Evolutionary conservation across 1,140 invertebrate genomes (phyloP), one percentile per base, ranked within the genome.

Genomic region (Drosophila pachea): DNA sequence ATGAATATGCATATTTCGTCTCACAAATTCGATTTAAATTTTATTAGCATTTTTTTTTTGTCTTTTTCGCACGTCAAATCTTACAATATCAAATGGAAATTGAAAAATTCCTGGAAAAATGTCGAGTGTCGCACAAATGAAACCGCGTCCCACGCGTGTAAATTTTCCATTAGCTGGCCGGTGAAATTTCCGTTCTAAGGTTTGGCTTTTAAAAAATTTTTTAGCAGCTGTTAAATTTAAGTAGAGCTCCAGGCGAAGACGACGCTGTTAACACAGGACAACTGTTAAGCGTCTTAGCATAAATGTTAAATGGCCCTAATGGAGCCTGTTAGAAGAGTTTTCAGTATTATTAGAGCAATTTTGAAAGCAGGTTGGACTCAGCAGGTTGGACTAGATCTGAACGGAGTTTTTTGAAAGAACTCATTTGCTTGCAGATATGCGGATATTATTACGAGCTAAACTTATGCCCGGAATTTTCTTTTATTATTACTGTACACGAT

Each of bases 91-190:
- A 56, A 50, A 63, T 63, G 45, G 16, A 63, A 59, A 66, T 66
- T 60, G 48, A 4, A 14, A 45, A 69, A 43, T 69, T 69, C 61
- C 38, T 12, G 8, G 61, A 69, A 69, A 69, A 45, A 33, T 55
- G 14, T 56, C 59, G 45, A 50, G 16, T 56, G 52, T 49, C 35
- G 11, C 29, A 59, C 55, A 32, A 66, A 35, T 50, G 47, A 38
- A 32, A 31, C 8, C 47, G n/a, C 14, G 14, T 6, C 11, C 5
- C 5, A 66, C 43, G 4, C 31, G 36, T 52, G 16, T 45, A 48
- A 11, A 43, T 52, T 8, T 31, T 66, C 59, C 16, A 52, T 59
- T 50, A 8, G 5, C 38, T n/a, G n/a, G 42, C 12, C 32, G 16
- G 22, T 11, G 43, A 50, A 50, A 14, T 14, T 31, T 40, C 11